Evolutionary conservation across 1,140 invertebrate species (phyloP).

Genomic region (Archegozetes longisetosus): DNA sequence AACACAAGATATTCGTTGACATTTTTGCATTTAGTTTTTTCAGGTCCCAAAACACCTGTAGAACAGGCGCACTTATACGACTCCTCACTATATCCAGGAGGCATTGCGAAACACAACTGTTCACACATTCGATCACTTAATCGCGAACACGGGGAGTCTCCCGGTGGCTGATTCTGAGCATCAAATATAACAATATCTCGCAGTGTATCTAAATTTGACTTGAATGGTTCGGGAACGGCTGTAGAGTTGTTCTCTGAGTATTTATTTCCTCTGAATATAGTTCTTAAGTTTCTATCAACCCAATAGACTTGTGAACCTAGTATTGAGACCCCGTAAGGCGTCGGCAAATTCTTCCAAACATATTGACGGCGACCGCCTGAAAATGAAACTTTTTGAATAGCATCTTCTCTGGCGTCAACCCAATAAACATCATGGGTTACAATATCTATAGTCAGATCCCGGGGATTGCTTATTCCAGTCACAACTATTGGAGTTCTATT

Average conservation of each 20-base stretch:
- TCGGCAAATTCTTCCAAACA: constrained; percentile 73
- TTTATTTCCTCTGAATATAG: constrained; percentile 47
- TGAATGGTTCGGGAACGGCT: constrained; percentile 45
- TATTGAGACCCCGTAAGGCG: constrained; percentile 83
- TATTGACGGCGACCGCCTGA: constrained; percentile 38
- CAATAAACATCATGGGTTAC: constrained; percentile 88
- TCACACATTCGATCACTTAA: constrained; percentile 73
- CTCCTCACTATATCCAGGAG: constrained; percentile 25
- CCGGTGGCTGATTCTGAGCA: constrained; percentile 57
- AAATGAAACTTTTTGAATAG: constrained; percentile 49
- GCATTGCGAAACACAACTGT: constrained; percentile 87
- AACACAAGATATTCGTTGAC: constrained; percentile 72
- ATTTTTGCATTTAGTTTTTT: constrained; percentile 43
- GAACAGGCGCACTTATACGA: constrained; percentile 69
- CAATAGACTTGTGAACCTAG: constrained; percentile 66
- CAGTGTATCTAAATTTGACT: constrained; percentile 64
- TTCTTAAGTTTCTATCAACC: constrained; percentile 82
- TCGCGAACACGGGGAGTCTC: constrained; percentile 51
- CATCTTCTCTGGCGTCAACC: constrained; percentile 85
- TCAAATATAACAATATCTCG: constrained; percentile 82
- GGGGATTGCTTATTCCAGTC: constrained; percentile 72
- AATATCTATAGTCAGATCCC: constrained; percentile 86
- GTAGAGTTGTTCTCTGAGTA: constrained; percentile 33
- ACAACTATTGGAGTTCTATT: constrained; percentile 74
- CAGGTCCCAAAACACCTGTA: constrained; percentile 49